phyloP scores from a whole-genome alignment of 2,888 invertebrate genomes.

The Trypoxylon attenuatum region DNA sequence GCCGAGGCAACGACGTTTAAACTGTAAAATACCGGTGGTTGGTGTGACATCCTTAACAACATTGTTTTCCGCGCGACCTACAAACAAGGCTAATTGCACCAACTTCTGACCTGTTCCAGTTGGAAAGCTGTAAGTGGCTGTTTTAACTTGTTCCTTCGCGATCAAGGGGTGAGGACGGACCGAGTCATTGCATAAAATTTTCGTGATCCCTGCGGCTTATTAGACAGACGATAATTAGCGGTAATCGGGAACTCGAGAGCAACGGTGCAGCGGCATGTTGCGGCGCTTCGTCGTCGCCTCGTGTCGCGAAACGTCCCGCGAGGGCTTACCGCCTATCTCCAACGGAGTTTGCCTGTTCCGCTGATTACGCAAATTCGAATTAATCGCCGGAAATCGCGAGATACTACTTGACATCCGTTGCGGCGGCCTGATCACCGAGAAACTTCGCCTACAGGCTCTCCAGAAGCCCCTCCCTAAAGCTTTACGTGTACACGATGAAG shows the following conservation, averaged over 20 bases:
- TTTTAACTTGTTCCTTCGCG: no score
- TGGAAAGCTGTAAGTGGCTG: conserved; percentile 53
- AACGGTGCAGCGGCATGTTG: conserved; percentile 40
- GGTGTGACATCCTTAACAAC: conserved; percentile 66
- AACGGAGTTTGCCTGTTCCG: not conserved
- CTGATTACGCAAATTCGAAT: conserved; percentile 12
- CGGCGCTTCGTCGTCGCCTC: not conserved
- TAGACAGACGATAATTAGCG: conserved; percentile 51
- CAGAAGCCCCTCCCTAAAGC: not conserved
- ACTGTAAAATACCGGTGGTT: conserved; percentile 48
- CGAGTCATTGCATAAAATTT: conserved; percentile 45
- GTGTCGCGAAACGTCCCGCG: not conserved
- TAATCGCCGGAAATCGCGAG: conserved; percentile 10
- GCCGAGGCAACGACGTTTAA: conserved; percentile 58
- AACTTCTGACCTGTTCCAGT: conserved; percentile 63
- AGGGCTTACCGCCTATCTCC: conserved; percentile 9
- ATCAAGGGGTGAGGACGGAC: no score
- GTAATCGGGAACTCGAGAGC: no score
- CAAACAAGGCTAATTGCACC: conserved; percentile 69
- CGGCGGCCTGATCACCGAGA: not conserved
- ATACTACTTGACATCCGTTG: not conserved
- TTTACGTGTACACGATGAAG: not conserved
- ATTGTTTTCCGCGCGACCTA: conserved; percentile 64
- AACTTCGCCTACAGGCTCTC: not conserved
- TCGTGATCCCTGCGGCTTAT: conserved; percentile 50